These are phyloP conservation scores for Megalops atlanticus DNA, from an alignment of 2,113 vertebrate genomes.

Conservation along the genomic window DNA sequence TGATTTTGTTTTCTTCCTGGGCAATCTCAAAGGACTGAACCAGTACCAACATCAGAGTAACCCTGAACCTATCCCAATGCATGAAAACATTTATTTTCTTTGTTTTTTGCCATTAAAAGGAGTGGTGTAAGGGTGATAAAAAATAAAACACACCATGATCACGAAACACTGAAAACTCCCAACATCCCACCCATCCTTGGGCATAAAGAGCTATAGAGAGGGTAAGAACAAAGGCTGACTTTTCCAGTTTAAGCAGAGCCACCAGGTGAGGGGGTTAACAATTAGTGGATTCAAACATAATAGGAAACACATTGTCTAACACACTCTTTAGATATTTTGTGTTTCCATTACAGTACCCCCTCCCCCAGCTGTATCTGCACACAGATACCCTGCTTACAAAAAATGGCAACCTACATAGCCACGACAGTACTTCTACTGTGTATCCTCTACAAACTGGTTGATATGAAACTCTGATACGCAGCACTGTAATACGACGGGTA, in stretches of 20 bases:
- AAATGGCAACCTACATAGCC: too few species aligned
- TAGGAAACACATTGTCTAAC: not conserved
- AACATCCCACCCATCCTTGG: too few species aligned
- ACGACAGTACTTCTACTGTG: too few species aligned
- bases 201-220: too few species aligned
- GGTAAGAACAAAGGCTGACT: not conserved
- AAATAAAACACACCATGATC: not conserved
- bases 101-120: not conserved
- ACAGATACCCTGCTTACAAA: too few species aligned
- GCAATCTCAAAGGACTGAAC: not conserved
- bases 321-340: not conserved
- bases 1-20: not conserved
- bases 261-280: too few species aligned
- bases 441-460: too few species aligned
- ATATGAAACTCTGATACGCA: too few species aligned
- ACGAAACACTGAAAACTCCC: not conserved
- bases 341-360: not conserved
- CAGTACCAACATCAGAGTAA: constrained; percentile 8
- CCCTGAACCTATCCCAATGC: not conserved
- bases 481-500: too few species aligned
- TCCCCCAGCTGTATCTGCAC: too few species aligned
- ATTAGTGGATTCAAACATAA: not conserved
- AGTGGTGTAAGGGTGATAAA: not conserved
- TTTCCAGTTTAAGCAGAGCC: too few species aligned
- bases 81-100: not conserved